These are phyloP conservation scores for Saccopteryx leptura DNA, from an alignment of 2,113 vertebrate genomes.

Conservation along the genomic window DNA sequence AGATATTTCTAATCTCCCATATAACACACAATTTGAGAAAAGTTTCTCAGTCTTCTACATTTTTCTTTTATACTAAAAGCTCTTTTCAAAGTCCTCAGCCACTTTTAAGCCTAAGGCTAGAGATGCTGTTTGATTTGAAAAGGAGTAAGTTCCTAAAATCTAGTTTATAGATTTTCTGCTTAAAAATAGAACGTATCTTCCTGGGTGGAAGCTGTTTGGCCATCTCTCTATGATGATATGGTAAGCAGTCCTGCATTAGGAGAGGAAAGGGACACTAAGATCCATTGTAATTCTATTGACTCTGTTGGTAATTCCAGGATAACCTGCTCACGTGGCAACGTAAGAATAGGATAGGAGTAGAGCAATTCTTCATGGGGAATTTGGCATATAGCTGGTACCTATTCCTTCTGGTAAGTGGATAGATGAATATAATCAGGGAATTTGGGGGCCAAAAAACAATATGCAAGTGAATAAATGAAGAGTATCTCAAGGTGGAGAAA, in stretches of 20 bases:
- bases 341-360: neutral
- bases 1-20: neutral
- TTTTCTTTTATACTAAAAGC: neutral
- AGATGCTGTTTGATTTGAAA: constrained; percentile 18
- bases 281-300: neutral
- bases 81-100: constrained; percentile 22
- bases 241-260: neutral
- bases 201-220: neutral
- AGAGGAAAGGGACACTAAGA: neutral
- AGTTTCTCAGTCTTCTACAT: neutral
- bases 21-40: neutral
- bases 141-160: constrained; percentile 3
- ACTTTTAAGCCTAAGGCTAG: neutral
- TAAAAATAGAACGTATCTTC: constrained; percentile 27
- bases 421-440: neutral
- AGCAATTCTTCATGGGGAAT: neutral
- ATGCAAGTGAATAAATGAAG: neutral
- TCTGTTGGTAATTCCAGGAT: neutral
- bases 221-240: neutral
- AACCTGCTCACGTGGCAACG: neutral
- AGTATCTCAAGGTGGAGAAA: neutral
- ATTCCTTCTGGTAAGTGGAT: neutral
- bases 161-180: constrained; percentile 19
- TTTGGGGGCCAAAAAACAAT: neutral
- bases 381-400: neutral